Conservation (phyloP, 1,140 invertebrate genomes). For the Drosophila parabipectinata region DNA sequence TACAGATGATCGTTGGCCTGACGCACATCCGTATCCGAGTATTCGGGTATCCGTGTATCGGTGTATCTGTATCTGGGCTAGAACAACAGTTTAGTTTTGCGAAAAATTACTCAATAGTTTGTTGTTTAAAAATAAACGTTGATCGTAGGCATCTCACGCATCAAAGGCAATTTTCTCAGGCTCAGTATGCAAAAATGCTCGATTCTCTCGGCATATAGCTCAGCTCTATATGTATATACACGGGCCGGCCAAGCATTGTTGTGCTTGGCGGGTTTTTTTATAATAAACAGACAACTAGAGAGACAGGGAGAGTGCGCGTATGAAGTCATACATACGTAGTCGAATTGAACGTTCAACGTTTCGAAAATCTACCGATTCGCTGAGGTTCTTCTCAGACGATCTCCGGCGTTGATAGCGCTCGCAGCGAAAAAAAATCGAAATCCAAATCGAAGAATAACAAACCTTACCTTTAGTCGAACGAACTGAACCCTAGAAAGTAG, state of each 20-base stretch:
- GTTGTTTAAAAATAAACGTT: slow-evolving; percentile 71
- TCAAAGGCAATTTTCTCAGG: slow-evolving; percentile 69
- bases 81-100: slow-evolving; percentile 49
- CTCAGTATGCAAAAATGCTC: slow-evolving; percentile 53
- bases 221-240: slow-evolving; percentile 34
- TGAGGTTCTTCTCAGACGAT: slow-evolving; percentile 65
- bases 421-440: slow-evolving; percentile 65
- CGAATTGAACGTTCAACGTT: slow-evolving; percentile 23
- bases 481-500: neutral
- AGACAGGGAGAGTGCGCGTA: slow-evolving; percentile 44
- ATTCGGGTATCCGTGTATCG: neutral
- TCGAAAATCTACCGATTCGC: slow-evolving; percentile 48
- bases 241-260: slow-evolving; percentile 12
- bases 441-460: slow-evolving; percentile 34
- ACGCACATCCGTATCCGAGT: slow-evolving; percentile 58
- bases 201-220: slow-evolving; percentile 9
- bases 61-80: slow-evolving; percentile 59
- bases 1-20: slow-evolving; percentile 22
- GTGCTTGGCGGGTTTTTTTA: slow-evolving; percentile 7
- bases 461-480: neutral
- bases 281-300: slow-evolving; percentile 61
- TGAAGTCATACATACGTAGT: slow-evolving; percentile 76
- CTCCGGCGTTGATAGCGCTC: slow-evolving; percentile 76
- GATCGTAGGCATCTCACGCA: slow-evolving; percentile 61
- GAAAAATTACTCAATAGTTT: slow-evolving; percentile 72